A percentile compares a stretch with the other conserved stretches of the same genome.
phyloP scores from a whole-genome alignment of 2,888 invertebrate species.

The Lottia gigantea region DNA sequence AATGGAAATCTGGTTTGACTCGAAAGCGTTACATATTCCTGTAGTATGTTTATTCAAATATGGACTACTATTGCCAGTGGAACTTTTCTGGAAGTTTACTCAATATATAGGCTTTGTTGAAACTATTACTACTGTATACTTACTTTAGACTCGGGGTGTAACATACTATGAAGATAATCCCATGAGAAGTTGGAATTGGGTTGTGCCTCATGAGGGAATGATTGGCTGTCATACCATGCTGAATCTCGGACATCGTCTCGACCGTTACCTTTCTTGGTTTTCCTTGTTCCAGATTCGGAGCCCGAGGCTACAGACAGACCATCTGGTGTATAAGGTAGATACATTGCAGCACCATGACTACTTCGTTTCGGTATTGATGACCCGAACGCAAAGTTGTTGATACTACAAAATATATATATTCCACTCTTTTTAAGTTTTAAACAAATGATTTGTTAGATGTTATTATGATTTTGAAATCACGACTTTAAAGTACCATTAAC shows the following conservation, averaged over 20 bases:
- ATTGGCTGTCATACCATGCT: not conserved
- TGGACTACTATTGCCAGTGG: not conserved
- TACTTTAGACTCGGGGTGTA: constrained; percentile 14
- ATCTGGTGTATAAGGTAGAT: not conserved
- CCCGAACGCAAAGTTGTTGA: not conserved
- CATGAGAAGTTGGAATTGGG: constrained; percentile 16
- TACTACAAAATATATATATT: not conserved
- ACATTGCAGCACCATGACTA: not conserved
- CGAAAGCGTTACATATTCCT: no score
- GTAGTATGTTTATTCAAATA: no score
- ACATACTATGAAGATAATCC: constrained; percentile 15
- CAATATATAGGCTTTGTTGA: not conserved
- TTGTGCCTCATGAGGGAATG: not conserved
- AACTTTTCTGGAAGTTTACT: not conserved
- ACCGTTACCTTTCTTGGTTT: not conserved
- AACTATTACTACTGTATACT: not conserved
- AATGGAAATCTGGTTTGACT: no score
- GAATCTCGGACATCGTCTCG: not conserved
- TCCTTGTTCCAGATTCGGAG: not conserved
- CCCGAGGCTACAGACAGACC: not conserved
- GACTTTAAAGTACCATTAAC: no score
- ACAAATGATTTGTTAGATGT: no score
- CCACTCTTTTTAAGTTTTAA: not conserved
- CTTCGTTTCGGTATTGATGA: not conserved
- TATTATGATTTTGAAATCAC: no score